Evolutionary conservation across 1,140 invertebrate genomes (phyloP).

Genomic region (Drosophila pseudoobscura): DNA sequence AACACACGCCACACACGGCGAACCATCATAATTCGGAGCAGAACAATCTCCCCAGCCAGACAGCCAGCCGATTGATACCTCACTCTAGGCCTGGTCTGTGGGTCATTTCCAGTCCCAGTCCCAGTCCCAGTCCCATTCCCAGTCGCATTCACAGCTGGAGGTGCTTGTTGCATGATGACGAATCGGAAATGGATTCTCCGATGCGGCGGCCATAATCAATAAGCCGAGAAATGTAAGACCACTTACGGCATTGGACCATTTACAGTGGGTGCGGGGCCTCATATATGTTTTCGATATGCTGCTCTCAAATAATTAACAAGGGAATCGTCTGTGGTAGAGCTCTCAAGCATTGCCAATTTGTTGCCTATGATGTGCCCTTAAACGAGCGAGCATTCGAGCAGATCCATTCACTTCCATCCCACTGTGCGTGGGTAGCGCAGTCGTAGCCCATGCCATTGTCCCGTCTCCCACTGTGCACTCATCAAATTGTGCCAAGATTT

Average conservation of each 20-base stretch:
- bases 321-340: too few relatives aligned
- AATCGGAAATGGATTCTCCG: slow-evolving; percentile 70
- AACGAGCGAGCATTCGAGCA: neutral
- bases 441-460: slow-evolving; percentile 27
- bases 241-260: slow-evolving; percentile 26
- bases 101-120: neutral
- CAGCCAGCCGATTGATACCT: slow-evolving; percentile 41
- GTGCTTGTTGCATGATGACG: slow-evolving; percentile 64
- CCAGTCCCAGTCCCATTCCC: slow-evolving; percentile 3
- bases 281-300: too few relatives aligned
- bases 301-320: too few relatives aligned
- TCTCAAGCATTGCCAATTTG: too few relatives aligned
- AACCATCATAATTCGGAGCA: slow-evolving; percentile 43
- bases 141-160: slow-evolving; percentile 34
- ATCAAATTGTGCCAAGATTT: slow-evolving; percentile 81
- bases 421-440: slow-evolving; percentile 25
- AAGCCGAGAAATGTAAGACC: slow-evolving; percentile 65
- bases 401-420: neutral
- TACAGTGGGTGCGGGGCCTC: slow-evolving; percentile 5
- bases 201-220: slow-evolving; percentile 70
- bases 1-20: slow-evolving; percentile 52
- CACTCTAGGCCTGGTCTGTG: slow-evolving; percentile 20
- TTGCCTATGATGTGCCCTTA: too few relatives aligned
- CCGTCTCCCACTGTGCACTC: slow-evolving; percentile 73
- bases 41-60: too few relatives aligned